Conservation (phyloP, 2,797 vertebrate species). For the Tenualosa ilisha region DNA sequence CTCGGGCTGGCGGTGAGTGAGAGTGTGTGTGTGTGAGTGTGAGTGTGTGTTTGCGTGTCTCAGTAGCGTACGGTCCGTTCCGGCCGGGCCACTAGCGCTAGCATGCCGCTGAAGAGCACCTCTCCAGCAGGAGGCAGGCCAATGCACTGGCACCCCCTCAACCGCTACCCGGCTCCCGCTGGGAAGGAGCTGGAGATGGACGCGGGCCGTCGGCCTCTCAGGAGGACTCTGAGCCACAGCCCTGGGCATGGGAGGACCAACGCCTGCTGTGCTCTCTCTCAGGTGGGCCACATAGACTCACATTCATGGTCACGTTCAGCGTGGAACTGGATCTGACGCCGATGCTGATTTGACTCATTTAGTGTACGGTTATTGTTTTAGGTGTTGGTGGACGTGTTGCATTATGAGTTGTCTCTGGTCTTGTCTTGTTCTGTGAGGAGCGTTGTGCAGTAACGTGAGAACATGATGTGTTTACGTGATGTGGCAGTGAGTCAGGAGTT, state of each 20-base stretch:
- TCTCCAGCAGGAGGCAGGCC: background rate
- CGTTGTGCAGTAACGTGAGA: background rate
- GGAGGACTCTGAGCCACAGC: conserved; percentile 6
- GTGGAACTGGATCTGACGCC: background rate
- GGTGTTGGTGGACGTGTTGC: background rate
- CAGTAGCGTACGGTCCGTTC: background rate
- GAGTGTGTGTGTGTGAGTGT: background rate
- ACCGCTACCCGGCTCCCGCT: conserved; percentile 31
- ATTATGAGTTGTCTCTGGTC: background rate
- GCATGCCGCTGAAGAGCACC: conserved; percentile 35
- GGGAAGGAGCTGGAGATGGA: background rate
- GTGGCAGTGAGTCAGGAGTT: too few relatives aligned
- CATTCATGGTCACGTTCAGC: background rate
- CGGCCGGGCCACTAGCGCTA: conserved; percentile 35
- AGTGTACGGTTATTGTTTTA: background rate
- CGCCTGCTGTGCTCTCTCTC: conserved; percentile 10
- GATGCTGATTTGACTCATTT: background rate
- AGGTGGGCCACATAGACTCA: conserved; percentile 27
- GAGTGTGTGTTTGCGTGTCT: background rate
- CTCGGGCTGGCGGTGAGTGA: background rate
- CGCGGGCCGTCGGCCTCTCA: conserved; percentile 8
- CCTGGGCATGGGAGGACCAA: background rate
- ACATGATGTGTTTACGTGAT: too few relatives aligned
- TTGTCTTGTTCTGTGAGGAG: background rate
- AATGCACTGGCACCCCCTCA: conserved; percentile 42